These are phyloP conservation scores for Hydropotes inermis DNA, from an alignment of 2,113 vertebrate genomes.

Conservation along the genomic window DNA sequence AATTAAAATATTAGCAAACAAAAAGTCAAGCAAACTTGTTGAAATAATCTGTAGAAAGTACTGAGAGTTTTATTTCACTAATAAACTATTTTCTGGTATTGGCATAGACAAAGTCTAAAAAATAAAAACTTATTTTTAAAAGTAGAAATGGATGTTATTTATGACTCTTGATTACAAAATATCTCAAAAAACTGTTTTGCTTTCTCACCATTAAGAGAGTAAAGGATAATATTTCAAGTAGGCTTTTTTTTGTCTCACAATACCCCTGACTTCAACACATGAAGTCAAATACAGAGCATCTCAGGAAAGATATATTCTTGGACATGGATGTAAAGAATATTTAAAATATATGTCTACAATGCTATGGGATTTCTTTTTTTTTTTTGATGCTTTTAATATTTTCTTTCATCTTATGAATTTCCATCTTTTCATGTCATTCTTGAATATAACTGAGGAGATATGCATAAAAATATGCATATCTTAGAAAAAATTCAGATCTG, in stretches of 20 bases:
- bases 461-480: background rate
- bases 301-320: background rate
- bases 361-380: background rate
- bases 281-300: background rate
- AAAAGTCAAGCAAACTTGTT: background rate
- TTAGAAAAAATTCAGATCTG: background rate
- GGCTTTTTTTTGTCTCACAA: background rate
- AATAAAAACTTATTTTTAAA: background rate
- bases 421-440: background rate
- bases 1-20: background rate
- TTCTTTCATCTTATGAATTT: slow-evolving; percentile 35
- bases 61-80: background rate
- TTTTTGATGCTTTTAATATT: background rate
- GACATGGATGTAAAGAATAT: background rate
- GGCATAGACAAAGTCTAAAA: background rate
- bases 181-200: background rate
- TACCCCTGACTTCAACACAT: background rate
- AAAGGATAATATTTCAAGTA: background rate
- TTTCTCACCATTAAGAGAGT: background rate
- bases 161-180: background rate
- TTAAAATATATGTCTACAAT: background rate
- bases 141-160: background rate
- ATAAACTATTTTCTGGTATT: background rate
- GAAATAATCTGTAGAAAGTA: background rate
- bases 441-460: background rate